Evolutionary conservation across 2,113 vertebrate species (phyloP).

Genomic region (Leptocoma aspasia): DNA sequence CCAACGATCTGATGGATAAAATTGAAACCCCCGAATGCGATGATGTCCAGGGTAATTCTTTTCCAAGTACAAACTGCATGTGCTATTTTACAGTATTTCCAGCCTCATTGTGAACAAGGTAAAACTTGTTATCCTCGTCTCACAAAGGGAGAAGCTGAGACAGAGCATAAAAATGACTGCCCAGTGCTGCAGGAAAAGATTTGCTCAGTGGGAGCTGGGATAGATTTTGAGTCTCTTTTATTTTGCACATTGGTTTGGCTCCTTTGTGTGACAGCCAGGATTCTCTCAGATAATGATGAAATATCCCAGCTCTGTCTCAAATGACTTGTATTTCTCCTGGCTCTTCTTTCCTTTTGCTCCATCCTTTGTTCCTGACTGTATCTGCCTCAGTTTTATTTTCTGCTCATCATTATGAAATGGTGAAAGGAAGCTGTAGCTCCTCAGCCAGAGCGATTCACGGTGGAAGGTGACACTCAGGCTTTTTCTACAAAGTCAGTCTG

Average conservation of each 20-base stretch:
- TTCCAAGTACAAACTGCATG: background rate
- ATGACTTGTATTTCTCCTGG: background rate
- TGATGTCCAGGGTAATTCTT: conserved; percentile 75
- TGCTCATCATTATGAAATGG: background rate
- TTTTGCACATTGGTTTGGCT: background rate
- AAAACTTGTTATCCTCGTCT: conserved; percentile 10
- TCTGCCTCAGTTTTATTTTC: background rate
- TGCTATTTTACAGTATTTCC: background rate
- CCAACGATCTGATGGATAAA: conserved; percentile 94
- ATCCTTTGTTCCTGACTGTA: conserved; percentile 31
- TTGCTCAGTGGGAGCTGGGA: background rate
- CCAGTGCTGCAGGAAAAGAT: background rate
- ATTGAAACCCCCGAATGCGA: conserved; percentile 85
- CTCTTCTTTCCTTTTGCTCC: background rate
- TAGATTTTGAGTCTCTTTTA: background rate
- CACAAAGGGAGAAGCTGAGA: conserved; percentile 1
- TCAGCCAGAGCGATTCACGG: background rate
- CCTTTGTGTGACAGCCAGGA: background rate
- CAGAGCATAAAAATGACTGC: background rate
- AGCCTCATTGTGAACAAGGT: background rate
- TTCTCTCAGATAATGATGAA: background rate
- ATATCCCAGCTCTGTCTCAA: background rate
- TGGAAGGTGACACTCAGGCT: background rate
- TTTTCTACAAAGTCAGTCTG: background rate
- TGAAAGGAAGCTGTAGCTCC: background rate